Evolutionary conservation across 2,888 invertebrate species (phyloP).

Genomic region (Drosophila colorata): DNA sequence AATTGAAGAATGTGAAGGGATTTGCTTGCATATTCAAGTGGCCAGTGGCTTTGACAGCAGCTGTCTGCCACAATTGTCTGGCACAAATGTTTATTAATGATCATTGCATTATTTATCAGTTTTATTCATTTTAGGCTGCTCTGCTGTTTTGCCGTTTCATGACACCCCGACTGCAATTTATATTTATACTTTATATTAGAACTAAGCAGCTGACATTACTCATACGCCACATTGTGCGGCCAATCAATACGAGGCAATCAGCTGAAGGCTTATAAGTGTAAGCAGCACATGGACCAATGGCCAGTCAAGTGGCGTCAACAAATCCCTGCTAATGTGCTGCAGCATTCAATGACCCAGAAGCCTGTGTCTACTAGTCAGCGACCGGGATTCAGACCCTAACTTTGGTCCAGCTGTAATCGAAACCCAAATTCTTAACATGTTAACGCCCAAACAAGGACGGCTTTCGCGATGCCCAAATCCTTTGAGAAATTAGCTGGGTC

Average conservation of each 20-base stretch:
- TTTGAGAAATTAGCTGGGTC: slow-evolving; percentile 71
- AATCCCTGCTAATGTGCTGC: slow-evolving; percentile 67
- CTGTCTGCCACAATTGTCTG: slow-evolving; percentile 49
- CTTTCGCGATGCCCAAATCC: slow-evolving; percentile 59
- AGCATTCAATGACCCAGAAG: slow-evolving; percentile 56
- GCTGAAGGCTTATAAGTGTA: slow-evolving; percentile 64
- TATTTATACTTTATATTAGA: slow-evolving; percentile 12
- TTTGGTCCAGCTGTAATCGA: slow-evolving; percentile 47
- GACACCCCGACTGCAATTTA: slow-evolving; percentile 15
- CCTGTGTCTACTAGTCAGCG: slow-evolving; percentile 4
- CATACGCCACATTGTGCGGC: slow-evolving; percentile 29
- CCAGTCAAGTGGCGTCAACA: slow-evolving; percentile 49
- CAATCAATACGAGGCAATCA: slow-evolving; percentile 73
- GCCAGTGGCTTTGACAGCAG: slow-evolving; percentile 44
- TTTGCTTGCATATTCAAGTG: slow-evolving; percentile 50
- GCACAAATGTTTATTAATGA: slow-evolving; percentile 68
- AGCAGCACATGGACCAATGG: slow-evolving; percentile 61
- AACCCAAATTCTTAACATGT: slow-evolving; percentile 51
- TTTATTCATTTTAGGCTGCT: slow-evolving; percentile 26
- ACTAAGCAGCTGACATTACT: slow-evolving; percentile 40
- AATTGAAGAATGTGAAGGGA: slow-evolving; percentile 45
- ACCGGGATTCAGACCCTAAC: slow-evolving; percentile 25
- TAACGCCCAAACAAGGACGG: slow-evolving; percentile 47
- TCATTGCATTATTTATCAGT: slow-evolving; percentile 54
- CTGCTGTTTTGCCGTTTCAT: slow-evolving; percentile 32